Evolutionary conservation across 2,888 invertebrate species (phyloP).

Genomic region (Zonitis immaculata): DNA sequence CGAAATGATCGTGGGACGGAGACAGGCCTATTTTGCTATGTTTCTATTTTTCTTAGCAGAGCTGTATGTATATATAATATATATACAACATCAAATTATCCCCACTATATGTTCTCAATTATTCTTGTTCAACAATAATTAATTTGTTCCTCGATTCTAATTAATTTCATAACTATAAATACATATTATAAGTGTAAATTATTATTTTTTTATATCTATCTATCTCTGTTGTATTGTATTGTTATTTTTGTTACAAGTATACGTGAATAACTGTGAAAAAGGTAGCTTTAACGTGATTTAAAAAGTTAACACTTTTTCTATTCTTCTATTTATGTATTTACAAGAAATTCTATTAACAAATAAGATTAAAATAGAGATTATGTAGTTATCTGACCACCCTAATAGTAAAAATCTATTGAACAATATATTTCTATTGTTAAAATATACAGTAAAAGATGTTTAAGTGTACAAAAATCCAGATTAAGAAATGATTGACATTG

Average conservation of each 20-base stretch:
- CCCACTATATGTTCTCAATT: slow-evolving; percentile 31
- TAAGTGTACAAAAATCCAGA: slow-evolving; percentile 38
- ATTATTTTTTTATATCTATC: not conserved
- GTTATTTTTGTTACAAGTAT: not conserved
- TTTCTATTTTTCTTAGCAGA: no score
- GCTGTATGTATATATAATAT: no score
- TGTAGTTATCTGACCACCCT: slow-evolving; percentile 28
- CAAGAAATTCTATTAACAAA: slow-evolving; percentile 21
- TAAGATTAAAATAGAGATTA: slow-evolving; percentile 9
- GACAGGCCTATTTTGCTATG: no score
- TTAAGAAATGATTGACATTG: slow-evolving; percentile 34
- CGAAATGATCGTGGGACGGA: no score
- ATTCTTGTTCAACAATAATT: slow-evolving; percentile 41
- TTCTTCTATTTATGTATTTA: slow-evolving; percentile 1
- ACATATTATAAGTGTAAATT: no score
- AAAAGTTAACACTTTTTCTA: not conserved
- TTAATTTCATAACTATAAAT: slow-evolving; percentile 35
- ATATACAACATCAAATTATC: slow-evolving; percentile 14
- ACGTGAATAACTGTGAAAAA: not conserved
- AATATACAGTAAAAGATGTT: slow-evolving; percentile 40
- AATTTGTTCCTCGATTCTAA: slow-evolving; percentile 41
- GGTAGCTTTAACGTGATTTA: not conserved
- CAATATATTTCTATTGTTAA: slow-evolving; percentile 33
- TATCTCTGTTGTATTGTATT: not conserved
- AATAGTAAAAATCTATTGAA: slow-evolving; percentile 11